Evolutionary conservation across 92 coral and sea anemone species (phyloP).

Genomic region (Hydrozoanthus gracilis): DNA sequence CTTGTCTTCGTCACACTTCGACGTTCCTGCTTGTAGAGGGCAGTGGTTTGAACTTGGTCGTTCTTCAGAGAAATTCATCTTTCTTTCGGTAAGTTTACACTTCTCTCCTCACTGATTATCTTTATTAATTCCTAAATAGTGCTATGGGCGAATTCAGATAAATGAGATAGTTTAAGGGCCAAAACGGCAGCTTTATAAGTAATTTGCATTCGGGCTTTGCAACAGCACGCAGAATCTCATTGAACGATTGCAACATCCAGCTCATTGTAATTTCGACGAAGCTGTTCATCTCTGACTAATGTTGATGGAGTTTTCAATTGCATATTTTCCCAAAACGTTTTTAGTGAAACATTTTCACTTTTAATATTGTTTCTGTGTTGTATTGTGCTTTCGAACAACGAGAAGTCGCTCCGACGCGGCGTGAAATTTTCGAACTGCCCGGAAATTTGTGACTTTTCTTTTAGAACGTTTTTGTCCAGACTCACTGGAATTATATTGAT

Average conservation of each 20-base stretch:
- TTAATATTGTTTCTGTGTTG: neutral
- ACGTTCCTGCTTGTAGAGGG: conserved; percentile 38
- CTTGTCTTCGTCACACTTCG: conserved; percentile 30
- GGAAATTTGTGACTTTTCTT: neutral
- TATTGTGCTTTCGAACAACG: neutral
- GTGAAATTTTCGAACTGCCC: neutral
- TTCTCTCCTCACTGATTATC: neutral
- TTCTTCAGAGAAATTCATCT: neutral
- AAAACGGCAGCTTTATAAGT: neutral
- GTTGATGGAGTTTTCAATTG: neutral
- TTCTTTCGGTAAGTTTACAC: conserved; percentile 18
- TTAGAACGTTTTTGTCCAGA: no score
- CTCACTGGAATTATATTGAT: no score
- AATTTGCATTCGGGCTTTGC: conserved; percentile 25
- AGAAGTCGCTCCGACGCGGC: conserved; percentile 9
- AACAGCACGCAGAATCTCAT: neutral
- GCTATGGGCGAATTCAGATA: neutral
- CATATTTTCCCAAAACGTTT: neutral
- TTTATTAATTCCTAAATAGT: neutral
- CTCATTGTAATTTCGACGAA: neutral
- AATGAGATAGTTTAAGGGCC: neutral
- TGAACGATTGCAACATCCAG: conserved; percentile 32
- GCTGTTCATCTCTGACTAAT: neutral
- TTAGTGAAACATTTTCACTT: neutral
- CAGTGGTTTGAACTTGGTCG: conserved; percentile 25